phyloP scores from a whole-genome alignment of 2,888 invertebrate species.

The Palloptera scutellata region DNA sequence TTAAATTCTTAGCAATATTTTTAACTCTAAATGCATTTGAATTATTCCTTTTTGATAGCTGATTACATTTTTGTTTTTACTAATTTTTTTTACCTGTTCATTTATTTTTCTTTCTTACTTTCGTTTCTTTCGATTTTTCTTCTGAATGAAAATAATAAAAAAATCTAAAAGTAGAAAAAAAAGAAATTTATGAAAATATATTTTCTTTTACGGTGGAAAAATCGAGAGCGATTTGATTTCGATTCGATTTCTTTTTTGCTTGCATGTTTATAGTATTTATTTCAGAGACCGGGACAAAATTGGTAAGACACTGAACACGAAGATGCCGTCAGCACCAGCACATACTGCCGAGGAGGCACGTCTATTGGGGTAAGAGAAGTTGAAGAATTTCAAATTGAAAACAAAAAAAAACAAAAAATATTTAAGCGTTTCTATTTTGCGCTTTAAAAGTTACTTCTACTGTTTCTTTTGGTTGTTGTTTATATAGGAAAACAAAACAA shows the following conservation, averaged over 20 bases:
- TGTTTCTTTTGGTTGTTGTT: too few relatives aligned
- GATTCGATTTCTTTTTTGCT: conserved; percentile 55
- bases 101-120: neutral
- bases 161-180: too few relatives aligned
- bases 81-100: too few relatives aligned
- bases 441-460: too few relatives aligned
- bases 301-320: conserved; percentile 64
- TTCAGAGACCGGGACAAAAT: conserved; percentile 66
- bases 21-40: conserved; percentile 7
- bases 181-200: neutral
- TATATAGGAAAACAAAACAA: too few relatives aligned
- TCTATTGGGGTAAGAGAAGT: conserved; percentile 80
- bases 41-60: neutral
- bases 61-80: neutral
- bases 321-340: conserved; percentile 66
- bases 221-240: conserved; percentile 2
- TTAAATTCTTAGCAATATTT: conserved; percentile 19
- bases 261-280: conserved; percentile 66
- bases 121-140: neutral
- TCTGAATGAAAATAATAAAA: neutral
- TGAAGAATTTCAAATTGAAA: too few relatives aligned
- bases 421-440: too few relatives aligned
- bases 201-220: conserved; percentile 4
- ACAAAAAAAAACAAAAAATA: too few relatives aligned
- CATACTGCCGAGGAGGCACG: conserved; percentile 82